A percentile compares a stretch with the other conserved stretches of the same genome.
phyloP scores from a whole-genome alignment of 2,797 vertebrate genomes.

The Heliangelus exortis region DNA sequence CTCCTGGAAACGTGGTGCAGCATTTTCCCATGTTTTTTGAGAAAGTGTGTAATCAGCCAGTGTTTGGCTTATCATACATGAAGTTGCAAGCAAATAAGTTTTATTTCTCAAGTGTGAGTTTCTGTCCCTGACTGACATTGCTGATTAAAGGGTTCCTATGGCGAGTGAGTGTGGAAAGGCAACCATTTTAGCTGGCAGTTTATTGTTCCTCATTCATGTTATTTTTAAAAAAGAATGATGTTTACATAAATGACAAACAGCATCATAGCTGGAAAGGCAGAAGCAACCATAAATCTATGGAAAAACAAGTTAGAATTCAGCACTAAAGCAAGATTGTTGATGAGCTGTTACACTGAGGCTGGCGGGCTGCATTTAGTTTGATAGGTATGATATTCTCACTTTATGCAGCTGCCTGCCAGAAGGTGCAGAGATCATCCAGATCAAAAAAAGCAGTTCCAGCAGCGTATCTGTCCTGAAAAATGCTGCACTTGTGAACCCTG shows the following conservation, averaged over 20 bases:
- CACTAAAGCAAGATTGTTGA: not conserved
- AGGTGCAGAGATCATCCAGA: not conserved
- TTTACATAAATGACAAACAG: constrained; percentile 1
- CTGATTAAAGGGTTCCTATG: constrained; percentile 56
- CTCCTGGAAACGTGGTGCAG: not conserved
- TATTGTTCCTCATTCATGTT: not conserved
- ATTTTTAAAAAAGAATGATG: not conserved
- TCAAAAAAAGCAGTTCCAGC: not conserved
- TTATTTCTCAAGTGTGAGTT: constrained; percentile 58
- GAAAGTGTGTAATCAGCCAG: constrained; percentile 39
- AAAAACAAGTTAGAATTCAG: constrained; percentile 5
- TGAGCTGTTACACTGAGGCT: not conserved
- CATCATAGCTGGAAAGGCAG: constrained; percentile 19
- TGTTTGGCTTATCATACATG: constrained; percentile 47
- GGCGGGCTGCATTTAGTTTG: not conserved
- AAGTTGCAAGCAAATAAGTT: constrained; percentile 55
- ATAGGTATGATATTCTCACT: not conserved
- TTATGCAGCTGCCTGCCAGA: not conserved
- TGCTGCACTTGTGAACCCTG: not conserved
- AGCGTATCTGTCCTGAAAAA: not conserved
- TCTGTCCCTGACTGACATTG: constrained; percentile 43
- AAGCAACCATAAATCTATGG: not conserved
- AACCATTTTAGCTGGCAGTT: not conserved
- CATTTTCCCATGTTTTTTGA: constrained; percentile 43
- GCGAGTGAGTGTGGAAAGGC: not conserved